A percentile compares a stretch with the other conserved stretches of the same genome.
Conservation (phyloP, 1,140 invertebrate species). For the Pseudomyrmex pallidus region DNA sequence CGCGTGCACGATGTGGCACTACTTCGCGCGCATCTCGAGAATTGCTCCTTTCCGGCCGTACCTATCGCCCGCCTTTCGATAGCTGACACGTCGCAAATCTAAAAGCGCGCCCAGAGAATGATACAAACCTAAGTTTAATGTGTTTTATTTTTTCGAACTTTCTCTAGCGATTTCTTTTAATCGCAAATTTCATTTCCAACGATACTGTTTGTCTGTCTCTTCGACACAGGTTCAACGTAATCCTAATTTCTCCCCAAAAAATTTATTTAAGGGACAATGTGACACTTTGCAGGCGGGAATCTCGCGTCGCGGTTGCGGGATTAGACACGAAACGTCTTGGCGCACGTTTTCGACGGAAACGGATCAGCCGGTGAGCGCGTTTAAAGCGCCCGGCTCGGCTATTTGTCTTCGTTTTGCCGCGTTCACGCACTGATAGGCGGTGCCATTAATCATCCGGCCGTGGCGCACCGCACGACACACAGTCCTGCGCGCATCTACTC, state of each 20-base stretch:
- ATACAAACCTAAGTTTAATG: not conserved
- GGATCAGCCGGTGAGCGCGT: slow-evolving; percentile 74
- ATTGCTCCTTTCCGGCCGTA: slow-evolving; percentile 26
- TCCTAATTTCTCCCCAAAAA: too few species aligned
- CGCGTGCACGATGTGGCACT: slow-evolving; percentile 10
- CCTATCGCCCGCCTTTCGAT: not conserved
- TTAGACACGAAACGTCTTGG: too few species aligned
- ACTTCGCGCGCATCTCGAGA: slow-evolving; percentile 3
- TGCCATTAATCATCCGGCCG: slow-evolving; percentile 77
- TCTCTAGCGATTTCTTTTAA: not conserved
- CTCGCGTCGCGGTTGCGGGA: too few species aligned
- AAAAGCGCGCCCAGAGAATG: not conserved
- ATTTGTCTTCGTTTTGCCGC: slow-evolving; percentile 80
- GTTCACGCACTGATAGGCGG: slow-evolving; percentile 78
- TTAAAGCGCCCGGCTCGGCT: slow-evolving; percentile 66
- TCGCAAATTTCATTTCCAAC: not conserved
- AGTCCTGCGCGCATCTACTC: slow-evolving; percentile 1
- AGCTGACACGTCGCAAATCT: not conserved
- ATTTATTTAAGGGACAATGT: too few species aligned
- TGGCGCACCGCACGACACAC: not conserved
- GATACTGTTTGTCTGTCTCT: not conserved
- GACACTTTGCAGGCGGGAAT: too few species aligned
- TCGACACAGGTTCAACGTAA: too few species aligned
- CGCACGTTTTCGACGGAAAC: slow-evolving; percentile 69
- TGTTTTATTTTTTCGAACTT: not conserved